A percentile compares a stretch with the other conserved stretches of the same genome.
Conservation (phyloP, 2,113 vertebrate genomes). For the Etia nguti region DNA sequence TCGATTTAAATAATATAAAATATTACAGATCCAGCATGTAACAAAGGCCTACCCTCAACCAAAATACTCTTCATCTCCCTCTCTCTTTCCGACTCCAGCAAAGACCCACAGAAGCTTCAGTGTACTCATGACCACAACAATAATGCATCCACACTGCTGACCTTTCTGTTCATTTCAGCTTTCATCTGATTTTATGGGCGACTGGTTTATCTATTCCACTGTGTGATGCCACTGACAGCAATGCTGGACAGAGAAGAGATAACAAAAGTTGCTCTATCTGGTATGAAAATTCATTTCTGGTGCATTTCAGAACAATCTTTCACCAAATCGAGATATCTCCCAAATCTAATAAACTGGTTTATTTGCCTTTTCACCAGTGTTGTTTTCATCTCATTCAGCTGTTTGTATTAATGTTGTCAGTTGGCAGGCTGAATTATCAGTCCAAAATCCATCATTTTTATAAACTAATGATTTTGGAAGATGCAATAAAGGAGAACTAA, state of each 20-base stretch:
- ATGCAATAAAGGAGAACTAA: neutral
- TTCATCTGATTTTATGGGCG: neutral
- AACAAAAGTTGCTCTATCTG: neutral
- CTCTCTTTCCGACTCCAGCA: neutral
- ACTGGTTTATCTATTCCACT: neutral
- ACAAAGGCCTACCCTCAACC: neutral
- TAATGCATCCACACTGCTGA: neutral
- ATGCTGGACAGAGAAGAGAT: neutral
- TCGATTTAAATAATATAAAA: neutral
- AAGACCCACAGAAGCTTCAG: neutral
- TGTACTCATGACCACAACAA: neutral
- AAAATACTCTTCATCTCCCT: neutral
- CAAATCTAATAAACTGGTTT: neutral
- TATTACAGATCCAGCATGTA: neutral
- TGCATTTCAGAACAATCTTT: neutral
- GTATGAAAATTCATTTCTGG: neutral
- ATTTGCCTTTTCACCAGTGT: neutral
- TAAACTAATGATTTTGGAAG: neutral
- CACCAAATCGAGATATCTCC: neutral
- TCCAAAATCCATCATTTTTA: neutral
- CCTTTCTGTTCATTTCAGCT: neutral
- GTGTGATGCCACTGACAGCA: neutral
- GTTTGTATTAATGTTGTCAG: neutral
- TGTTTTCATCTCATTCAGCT: neutral
- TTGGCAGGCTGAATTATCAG: accelerated